A percentile compares a stretch with the other conserved stretches of the same genome.
Conservation (phyloP, 2,888 invertebrate genomes). For the Acheta domesticus region DNA sequence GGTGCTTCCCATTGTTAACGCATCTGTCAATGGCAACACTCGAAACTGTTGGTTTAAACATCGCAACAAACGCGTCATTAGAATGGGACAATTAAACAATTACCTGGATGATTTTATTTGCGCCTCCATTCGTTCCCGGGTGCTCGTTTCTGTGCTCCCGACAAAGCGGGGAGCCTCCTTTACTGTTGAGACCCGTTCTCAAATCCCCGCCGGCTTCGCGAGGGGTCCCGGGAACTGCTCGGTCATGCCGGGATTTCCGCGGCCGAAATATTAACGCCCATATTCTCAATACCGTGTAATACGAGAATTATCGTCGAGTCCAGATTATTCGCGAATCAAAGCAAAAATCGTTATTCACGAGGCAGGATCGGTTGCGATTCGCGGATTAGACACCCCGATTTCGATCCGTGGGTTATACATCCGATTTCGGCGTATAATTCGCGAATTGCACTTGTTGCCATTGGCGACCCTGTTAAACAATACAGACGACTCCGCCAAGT, state of each 20-base stretch:
- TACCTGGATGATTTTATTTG: not conserved
- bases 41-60: not conserved
- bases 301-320: too few species aligned
- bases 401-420: too few species aligned
- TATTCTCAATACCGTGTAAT: too few species aligned
- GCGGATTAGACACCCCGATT: too few species aligned
- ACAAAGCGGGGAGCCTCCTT: not conserved
- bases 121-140: not conserved
- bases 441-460: too few species aligned
- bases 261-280: not conserved
- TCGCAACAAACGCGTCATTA: not conserved
- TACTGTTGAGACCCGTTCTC: not conserved
- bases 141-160: not conserved
- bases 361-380: too few species aligned
- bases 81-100: not conserved
- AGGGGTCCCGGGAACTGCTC: not conserved
- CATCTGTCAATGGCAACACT: slow-evolving; percentile 4
- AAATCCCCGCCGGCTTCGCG: not conserved
- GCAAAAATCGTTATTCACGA: too few species aligned
- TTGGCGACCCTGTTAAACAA: too few species aligned
- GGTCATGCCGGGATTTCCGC: not conserved
- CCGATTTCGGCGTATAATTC: too few species aligned
- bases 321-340: too few species aligned
- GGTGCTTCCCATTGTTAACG: not conserved
- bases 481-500: too few species aligned